These are phyloP conservation scores for Hippopotamyrus pictus DNA, from an alignment of 2,797 vertebrate species.

Conservation along the genomic window DNA sequence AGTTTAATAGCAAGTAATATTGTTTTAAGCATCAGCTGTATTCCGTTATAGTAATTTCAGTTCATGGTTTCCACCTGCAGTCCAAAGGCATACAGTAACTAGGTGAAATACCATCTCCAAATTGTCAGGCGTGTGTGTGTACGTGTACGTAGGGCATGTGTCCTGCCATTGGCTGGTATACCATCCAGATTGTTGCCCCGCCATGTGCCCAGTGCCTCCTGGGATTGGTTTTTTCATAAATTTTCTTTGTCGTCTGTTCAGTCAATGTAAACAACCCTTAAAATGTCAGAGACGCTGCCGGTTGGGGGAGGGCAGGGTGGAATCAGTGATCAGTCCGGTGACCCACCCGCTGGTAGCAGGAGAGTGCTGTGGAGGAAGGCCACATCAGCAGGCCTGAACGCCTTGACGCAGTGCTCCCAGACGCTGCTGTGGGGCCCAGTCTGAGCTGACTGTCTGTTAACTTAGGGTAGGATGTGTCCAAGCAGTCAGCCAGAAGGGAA, in stretches of 20 bases:
- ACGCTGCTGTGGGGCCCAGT: neutral
- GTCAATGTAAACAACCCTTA: too few relatives aligned
- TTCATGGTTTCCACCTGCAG: neutral
- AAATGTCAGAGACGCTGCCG: too few relatives aligned
- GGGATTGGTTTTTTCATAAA: too few relatives aligned
- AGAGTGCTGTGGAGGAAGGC: neutral
- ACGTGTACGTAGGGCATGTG: neutral
- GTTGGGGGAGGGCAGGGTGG: neutral
- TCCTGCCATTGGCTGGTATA: neutral
- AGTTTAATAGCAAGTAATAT: neutral
- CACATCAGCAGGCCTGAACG: neutral
- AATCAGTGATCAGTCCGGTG: neutral
- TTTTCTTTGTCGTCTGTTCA: too few relatives aligned
- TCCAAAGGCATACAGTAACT: neutral
- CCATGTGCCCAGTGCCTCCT: too few relatives aligned
- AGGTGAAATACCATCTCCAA: neutral
- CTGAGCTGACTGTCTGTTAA: neutral
- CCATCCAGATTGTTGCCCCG: too few relatives aligned
- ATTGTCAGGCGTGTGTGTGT: neutral
- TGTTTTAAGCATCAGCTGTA: neutral
- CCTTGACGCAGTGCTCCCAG: neutral
- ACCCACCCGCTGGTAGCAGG: neutral
- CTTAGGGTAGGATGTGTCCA: neutral
- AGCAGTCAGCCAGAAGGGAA: neutral
- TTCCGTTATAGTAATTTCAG: neutral